These are phyloP conservation scores for Pantherophis guttatus DNA, from an alignment of 2,113 vertebrate species.

Conservation along the genomic window DNA sequence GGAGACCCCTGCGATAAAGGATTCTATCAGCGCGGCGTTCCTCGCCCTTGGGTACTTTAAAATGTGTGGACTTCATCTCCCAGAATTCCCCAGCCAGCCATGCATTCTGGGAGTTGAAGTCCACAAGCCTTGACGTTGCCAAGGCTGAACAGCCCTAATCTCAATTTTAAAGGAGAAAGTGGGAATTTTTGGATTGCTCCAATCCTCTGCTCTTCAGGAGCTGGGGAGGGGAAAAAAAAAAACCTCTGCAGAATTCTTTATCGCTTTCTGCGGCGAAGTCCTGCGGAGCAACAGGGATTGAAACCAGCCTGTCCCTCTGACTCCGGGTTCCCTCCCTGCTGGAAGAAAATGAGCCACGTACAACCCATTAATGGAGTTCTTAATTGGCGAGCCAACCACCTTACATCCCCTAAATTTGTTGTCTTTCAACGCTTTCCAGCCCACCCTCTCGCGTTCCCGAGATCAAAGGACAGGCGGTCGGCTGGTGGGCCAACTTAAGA, in stretches of 20 bases:
- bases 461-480: background rate
- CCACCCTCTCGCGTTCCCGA: background rate
- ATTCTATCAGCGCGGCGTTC: no score
- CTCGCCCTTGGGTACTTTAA: background rate
- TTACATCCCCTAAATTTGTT: background rate
- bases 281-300: background rate
- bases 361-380: background rate
- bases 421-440: background rate
- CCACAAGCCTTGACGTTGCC: background rate
- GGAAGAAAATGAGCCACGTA: background rate
- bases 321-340: background rate
- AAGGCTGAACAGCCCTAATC: background rate
- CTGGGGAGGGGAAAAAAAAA: background rate
- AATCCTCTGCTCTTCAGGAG: background rate
- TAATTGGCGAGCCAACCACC: background rate
- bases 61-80: background rate
- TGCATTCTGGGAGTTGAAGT: background rate
- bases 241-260: background rate
- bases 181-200: background rate
- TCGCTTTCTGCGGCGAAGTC: background rate
- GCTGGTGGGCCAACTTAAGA: background rate
- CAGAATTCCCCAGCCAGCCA: background rate
- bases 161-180: background rate
- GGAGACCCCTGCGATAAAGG: no score
- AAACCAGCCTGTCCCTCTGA: background rate